A percentile compares a stretch with the other conserved stretches of the same genome.
These are phyloP conservation scores for Steinernema scapterisci DNA, from an alignment of 2,888 invertebrate genomes.

Conservation along the genomic window DNA sequence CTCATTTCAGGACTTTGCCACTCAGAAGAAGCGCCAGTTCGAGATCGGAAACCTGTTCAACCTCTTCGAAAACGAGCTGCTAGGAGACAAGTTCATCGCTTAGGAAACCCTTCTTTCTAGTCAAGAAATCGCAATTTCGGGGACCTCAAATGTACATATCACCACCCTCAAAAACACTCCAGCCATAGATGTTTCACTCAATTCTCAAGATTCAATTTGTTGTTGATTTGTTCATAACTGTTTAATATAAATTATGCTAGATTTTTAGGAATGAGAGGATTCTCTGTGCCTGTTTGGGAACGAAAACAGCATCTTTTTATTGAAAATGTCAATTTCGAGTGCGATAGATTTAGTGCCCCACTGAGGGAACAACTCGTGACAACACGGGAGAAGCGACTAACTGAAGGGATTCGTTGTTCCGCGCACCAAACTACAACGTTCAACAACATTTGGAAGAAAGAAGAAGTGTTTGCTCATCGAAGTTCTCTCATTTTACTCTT, in stretches of 20 bases:
- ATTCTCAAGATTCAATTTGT: background rate
- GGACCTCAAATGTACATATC: conserved; percentile 26
- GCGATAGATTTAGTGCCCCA: too few species aligned
- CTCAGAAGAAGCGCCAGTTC: background rate
- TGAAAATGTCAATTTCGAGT: too few species aligned
- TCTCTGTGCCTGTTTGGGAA: too few species aligned
- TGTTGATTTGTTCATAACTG: background rate
- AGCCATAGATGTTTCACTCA: background rate
- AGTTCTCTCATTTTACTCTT: too few species aligned
- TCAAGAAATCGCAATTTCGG: background rate
- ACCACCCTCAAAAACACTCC: conserved; percentile 28
- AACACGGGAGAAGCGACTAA: too few species aligned
- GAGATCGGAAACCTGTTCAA: background rate
- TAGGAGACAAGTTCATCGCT: background rate
- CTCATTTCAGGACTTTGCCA: background rate
- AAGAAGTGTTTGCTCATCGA: too few species aligned
- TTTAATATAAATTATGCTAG: conserved; percentile 7
- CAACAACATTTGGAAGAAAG: too few species aligned
- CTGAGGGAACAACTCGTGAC: too few species aligned
- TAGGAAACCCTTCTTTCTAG: conserved; percentile 5
- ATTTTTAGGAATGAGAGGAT: too few species aligned
- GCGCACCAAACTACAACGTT: too few species aligned
- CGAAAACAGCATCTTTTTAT: too few species aligned
- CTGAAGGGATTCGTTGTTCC: too few species aligned
- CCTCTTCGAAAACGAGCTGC: background rate